These are phyloP conservation scores for Parapristionchus giblindavisi DNA, from an alignment of 2,888 invertebrate species.

Conservation along the genomic window DNA sequence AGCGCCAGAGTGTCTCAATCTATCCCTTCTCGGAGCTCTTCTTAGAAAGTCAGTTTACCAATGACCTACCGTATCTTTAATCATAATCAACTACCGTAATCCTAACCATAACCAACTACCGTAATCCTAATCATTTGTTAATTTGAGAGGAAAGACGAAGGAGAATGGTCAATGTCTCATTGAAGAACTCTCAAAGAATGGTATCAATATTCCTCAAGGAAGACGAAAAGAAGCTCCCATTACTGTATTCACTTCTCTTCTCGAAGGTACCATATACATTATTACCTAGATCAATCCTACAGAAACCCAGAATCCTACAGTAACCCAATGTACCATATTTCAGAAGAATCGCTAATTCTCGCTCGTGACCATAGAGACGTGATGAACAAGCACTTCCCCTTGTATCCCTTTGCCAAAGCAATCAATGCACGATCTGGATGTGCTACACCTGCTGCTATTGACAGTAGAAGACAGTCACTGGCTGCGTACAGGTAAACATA, in stretches of 20 bases:
- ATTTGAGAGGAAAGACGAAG: constrained; percentile 33
- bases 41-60: constrained; percentile 26
- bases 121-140: too few relatives aligned
- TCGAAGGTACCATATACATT: constrained; percentile 10
- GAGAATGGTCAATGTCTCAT: neutral
- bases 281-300: neutral
- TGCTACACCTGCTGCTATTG: too few relatives aligned
- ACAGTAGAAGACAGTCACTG: too few relatives aligned
- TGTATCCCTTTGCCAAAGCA: neutral
- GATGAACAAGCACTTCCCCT: neutral
- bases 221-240: constrained; percentile 11
- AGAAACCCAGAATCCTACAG: neutral
- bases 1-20: constrained; percentile 20
- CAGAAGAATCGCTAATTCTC: constrained; percentile 28
- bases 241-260: constrained; percentile 6
- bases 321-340: neutral
- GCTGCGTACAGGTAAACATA: too few relatives aligned
- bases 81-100: neutral
- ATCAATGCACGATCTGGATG: constrained; percentile 1
- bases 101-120: neutral
- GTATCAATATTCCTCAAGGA: neutral
- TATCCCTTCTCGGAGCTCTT: constrained; percentile 19
- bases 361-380: neutral
- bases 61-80: neutral
- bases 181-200: neutral